phyloP scores from a whole-genome alignment of 2,797 vertebrate species.

The Apogon talboti region DNA sequence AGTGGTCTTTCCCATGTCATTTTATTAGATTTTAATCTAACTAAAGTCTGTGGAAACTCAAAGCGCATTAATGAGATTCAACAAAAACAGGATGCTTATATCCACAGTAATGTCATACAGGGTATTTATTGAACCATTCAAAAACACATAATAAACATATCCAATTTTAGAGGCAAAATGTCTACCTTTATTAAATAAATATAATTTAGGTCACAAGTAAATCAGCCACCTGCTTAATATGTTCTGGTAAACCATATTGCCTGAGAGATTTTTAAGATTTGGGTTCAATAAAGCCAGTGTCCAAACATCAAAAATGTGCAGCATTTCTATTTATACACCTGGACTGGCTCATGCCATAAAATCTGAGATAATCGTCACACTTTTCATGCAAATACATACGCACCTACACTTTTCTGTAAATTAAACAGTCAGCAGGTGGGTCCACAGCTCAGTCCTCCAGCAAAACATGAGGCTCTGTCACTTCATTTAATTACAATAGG shows the following conservation, averaged over 20 bases:
- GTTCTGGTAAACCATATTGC: constrained; percentile 55
- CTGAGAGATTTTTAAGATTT: constrained; percentile 68
- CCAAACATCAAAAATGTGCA: constrained; percentile 62
- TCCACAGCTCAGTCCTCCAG: constrained; percentile 43
- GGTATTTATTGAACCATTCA: constrained; percentile 69
- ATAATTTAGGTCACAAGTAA: constrained; percentile 55
- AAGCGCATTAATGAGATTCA: too few relatives aligned
- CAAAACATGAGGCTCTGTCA: constrained; percentile 25
- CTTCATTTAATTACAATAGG: constrained; percentile 15
- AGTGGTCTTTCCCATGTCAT: too few relatives aligned
- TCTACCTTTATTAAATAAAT: constrained; percentile 64
- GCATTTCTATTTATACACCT: constrained; percentile 46
- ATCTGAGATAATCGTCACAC: constrained; percentile 26
- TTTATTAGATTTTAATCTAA: too few relatives aligned
- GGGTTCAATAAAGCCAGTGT: constrained; percentile 49
- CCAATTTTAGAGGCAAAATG: constrained; percentile 51
- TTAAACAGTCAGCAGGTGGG: constrained; percentile 27
- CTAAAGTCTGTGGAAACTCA: too few relatives aligned
- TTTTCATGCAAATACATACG: constrained; percentile 49
- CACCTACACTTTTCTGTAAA: not conserved
- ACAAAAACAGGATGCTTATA: too few relatives aligned
- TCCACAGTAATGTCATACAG: not conserved
- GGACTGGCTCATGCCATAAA: constrained; percentile 36
- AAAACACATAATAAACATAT: constrained; percentile 48
- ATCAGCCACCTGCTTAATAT: constrained; percentile 32